A percentile compares a stretch with the other conserved stretches of the same genome.
Evolutionary conservation across 2,888 invertebrate species (phyloP).

Genomic region (Diarsia dahlii): DNA sequence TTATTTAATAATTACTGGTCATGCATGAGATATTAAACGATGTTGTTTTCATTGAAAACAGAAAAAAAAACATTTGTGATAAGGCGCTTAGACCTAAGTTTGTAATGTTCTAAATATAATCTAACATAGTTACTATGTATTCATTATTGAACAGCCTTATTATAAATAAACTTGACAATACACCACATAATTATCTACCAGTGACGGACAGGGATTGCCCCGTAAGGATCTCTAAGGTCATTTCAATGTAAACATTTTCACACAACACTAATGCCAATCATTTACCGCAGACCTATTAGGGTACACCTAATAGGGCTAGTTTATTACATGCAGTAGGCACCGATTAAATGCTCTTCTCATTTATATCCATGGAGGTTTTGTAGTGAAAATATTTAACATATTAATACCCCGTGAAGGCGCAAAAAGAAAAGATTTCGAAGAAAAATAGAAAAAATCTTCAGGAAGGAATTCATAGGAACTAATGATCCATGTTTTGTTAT

Average conservation of each 20-base stretch:
- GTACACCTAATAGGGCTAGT: conserved; percentile 3
- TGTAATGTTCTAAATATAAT: no score
- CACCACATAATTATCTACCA: background rate
- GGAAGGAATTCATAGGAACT: background rate
- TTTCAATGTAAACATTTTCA: conserved; percentile 22
- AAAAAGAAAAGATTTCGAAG: conserved; percentile 5
- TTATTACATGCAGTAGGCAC: background rate
- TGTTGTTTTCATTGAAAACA: background rate
- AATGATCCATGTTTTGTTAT: background rate
- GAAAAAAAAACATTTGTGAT: background rate
- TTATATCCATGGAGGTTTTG: conserved; percentile 15
- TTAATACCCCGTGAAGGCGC: background rate
- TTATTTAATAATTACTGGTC: background rate
- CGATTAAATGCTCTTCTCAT: conserved; percentile 11
- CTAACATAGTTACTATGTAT: no score
- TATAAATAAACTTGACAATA: background rate
- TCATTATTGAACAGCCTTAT: no score
- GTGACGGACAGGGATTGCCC: background rate
- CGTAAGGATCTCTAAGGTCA: conserved; percentile 41
- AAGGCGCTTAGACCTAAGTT: no score
- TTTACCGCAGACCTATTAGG: background rate
- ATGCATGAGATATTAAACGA: background rate
- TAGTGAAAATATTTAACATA: conserved; percentile 19
- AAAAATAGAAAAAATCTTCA: conserved; percentile 3
- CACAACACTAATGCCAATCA: conserved; percentile 26